phyloP scores from a whole-genome alignment of 2,113 vertebrate species.

The Microcebus jonahi region DNA sequence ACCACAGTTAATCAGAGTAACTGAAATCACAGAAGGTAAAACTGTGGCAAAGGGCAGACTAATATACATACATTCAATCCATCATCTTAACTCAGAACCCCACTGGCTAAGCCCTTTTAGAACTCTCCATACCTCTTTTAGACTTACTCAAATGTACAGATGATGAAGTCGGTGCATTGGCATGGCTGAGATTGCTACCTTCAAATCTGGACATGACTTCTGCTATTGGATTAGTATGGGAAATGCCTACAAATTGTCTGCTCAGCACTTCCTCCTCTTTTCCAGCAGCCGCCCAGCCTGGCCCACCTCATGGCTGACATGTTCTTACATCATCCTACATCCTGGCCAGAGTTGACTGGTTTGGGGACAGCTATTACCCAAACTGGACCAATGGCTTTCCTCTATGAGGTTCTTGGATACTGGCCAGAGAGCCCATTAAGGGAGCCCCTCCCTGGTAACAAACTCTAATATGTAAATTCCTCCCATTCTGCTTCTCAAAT shows the following conservation, averaged over 20 bases:
- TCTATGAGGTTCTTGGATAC: constrained; percentile 23
- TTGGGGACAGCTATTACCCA: not conserved
- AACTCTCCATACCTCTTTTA: not conserved
- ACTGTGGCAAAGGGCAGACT: not conserved
- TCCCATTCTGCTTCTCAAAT: not conserved
- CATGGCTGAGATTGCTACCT: not conserved
- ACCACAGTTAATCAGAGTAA: not conserved
- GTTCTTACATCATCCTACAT: not conserved
- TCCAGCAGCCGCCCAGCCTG: not conserved
- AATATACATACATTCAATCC: not conserved
- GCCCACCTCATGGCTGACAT: not conserved
- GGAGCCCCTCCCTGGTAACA: not conserved
- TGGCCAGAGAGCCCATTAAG: too few species aligned
- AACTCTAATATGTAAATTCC: not conserved
- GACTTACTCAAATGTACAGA: not conserved
- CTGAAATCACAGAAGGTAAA: not conserved
- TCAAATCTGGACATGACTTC: not conserved
- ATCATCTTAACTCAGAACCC: not conserved
- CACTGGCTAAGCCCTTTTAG: not conserved
- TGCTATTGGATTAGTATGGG: not conserved
- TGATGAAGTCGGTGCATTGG: not conserved
- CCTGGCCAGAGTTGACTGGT: not conserved
- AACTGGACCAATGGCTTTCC: not conserved
- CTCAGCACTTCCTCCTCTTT: not conserved
- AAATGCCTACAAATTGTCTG: not conserved